phyloP scores from a whole-genome alignment of 2,797 vertebrate genomes.

The Coregonus sp. region DNA sequence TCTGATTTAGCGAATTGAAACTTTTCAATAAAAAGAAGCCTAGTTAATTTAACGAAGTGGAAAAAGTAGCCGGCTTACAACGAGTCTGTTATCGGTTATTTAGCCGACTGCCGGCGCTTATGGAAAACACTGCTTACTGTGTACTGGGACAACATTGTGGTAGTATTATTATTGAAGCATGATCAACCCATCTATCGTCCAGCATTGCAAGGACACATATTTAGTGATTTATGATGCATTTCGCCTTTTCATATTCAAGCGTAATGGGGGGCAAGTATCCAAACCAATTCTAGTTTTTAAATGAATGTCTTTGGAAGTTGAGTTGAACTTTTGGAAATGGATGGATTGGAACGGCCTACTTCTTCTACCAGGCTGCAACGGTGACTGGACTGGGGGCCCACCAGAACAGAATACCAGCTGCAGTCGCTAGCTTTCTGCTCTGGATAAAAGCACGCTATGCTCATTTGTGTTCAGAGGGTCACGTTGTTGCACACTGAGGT shows the following conservation, averaged over 20 bases:
- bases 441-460: not conserved
- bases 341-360: constrained; percentile 7
- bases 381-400: constrained; percentile 14
- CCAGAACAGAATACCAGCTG: constrained; percentile 25
- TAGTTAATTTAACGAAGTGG: no score
- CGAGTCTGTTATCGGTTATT: constrained; percentile 16
- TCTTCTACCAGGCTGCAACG: constrained; percentile 8
- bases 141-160: not conserved
- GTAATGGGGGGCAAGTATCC: no score
- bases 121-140: constrained; percentile 7
- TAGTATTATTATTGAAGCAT: constrained; percentile 12
- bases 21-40: no score
- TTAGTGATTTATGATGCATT: not conserved
- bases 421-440: not conserved
- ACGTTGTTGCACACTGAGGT: not conserved
- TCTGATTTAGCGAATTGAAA: no score
- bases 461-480: not conserved
- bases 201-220: constrained; percentile 9
- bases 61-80: not conserved
- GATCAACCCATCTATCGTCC: constrained; percentile 10
- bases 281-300: no score
- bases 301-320: not conserved
- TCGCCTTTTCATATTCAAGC: not conserved
- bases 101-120: not conserved
- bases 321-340: constrained; percentile 26